These are phyloP conservation scores for Sebastes goodei DNA, from an alignment of 2,797 vertebrate genomes.

Conservation along the genomic window DNA sequence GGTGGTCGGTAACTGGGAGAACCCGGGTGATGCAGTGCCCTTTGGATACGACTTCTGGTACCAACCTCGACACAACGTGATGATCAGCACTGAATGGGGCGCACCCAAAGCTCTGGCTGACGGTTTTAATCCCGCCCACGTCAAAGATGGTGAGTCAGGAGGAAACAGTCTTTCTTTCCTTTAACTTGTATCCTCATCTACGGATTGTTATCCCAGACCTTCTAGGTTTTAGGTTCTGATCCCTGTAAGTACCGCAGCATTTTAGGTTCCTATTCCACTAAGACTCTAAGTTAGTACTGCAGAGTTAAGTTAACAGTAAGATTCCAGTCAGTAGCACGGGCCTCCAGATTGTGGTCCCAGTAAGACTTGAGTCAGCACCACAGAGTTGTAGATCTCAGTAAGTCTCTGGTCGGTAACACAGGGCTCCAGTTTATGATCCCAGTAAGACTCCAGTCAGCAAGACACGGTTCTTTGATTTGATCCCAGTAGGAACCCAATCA, in stretches of 20 bases:
- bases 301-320: background rate
- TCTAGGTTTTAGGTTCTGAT: too few species aligned
- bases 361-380: background rate
- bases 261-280: too few species aligned
- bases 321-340: background rate
- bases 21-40: slow-evolving; percentile 72
- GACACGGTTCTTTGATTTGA: background rate
- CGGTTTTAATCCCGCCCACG: slow-evolving; percentile 86
- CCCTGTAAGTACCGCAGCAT: too few species aligned
- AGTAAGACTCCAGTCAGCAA: background rate
- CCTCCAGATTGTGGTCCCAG: background rate
- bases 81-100: slow-evolving; percentile 93
- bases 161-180: background rate
- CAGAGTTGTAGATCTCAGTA: background rate
- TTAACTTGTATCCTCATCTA: background rate
- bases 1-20: slow-evolving; percentile 91
- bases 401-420: background rate
- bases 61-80: slow-evolving; percentile 92
- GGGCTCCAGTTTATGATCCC: background rate
- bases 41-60: slow-evolving; percentile 98
- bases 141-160: slow-evolving; percentile 82
- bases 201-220: too few species aligned
- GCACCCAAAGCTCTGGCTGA: slow-evolving; percentile 79
- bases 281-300: background rate
- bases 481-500: background rate